phyloP scores from a whole-genome alignment of 2,888 invertebrate genomes.

The Sialis lutaria region DNA sequence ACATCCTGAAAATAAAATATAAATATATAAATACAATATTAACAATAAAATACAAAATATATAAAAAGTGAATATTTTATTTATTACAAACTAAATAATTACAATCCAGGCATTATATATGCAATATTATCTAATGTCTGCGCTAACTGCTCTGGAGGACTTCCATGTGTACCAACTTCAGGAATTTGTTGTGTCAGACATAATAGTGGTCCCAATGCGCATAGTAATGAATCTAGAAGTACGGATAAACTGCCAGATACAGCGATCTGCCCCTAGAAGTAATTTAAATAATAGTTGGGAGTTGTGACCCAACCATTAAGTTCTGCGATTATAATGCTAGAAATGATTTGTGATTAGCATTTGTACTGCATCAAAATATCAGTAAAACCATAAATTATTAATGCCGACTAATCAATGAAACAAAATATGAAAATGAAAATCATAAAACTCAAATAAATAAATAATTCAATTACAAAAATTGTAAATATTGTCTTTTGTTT shows the following conservation, averaged over 20 bases:
- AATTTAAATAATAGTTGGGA: not conserved
- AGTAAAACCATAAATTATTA: too few relatives aligned
- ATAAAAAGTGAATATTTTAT: too few relatives aligned
- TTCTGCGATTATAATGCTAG: not conserved
- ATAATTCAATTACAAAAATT: too few relatives aligned
- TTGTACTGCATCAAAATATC: too few relatives aligned
- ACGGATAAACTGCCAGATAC: slow-evolving; percentile 91
- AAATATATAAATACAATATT: too few relatives aligned
- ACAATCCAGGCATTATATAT: slow-evolving; percentile 79
- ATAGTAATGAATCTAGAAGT: slow-evolving; percentile 77
- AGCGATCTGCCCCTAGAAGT: slow-evolving; percentile 70
- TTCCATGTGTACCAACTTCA: slow-evolving; percentile 47
- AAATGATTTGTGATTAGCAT: too few relatives aligned
- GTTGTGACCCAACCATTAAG: not conserved
- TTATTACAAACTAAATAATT: slow-evolving; percentile 12
- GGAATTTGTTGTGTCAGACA: slow-evolving; percentile 74
- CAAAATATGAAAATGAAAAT: too few relatives aligned
- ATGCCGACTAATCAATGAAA: too few relatives aligned
- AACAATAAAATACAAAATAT: too few relatives aligned
- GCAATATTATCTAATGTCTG: slow-evolving; percentile 85
- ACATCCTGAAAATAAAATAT: not conserved
- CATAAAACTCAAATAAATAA: too few relatives aligned
- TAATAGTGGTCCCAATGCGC: slow-evolving; percentile 76
- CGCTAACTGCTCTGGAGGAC: slow-evolving; percentile 26
- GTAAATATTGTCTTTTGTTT: too few relatives aligned